phyloP scores from a whole-genome alignment of 1,140 invertebrate genomes.

The Drosophila nigrodunni region DNA sequence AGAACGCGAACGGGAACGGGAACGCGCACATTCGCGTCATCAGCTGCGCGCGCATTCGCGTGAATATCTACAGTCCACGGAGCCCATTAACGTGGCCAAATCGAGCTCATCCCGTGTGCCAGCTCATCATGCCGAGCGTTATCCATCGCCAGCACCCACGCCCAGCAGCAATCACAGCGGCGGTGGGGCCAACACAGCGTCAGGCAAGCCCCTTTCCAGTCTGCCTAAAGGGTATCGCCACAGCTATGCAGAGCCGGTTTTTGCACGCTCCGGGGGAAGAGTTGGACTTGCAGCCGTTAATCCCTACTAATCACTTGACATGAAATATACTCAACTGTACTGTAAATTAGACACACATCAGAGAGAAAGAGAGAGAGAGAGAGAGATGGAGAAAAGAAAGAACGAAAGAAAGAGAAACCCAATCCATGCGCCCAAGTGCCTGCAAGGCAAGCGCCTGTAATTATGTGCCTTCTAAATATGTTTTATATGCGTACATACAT shows the following conservation, averaged over 20 bases:
- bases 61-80: constrained; percentile 58
- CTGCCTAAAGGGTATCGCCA: constrained; percentile 85
- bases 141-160: constrained; percentile 65
- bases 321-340: constrained; percentile 17
- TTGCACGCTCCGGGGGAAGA: constrained; percentile 76
- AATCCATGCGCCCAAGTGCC: constrained; percentile 44
- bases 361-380: constrained; percentile 1
- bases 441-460: constrained; percentile 59
- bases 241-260: constrained; percentile 86
- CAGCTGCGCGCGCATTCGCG: constrained; percentile 60
- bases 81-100: constrained; percentile 37
- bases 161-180: constrained; percentile 37
- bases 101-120: constrained; percentile 43
- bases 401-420: constrained; percentile 8
- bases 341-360: constrained; percentile 43
- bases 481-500: constrained; percentile 49
- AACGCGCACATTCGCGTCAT: constrained; percentile 42
- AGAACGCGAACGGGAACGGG: constrained; percentile 20
- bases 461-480: constrained; percentile 75
- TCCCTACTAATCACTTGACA: constrained; percentile 59
- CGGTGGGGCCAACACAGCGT: constrained; percentile 4
- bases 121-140: constrained; percentile 50
- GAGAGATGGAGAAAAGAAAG: neutral
- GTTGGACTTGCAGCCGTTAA: constrained; percentile 83
- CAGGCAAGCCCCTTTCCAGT: constrained; percentile 64